phyloP scores from a whole-genome alignment of 2,888 invertebrate genomes.

The Trachelus stipa region DNA sequence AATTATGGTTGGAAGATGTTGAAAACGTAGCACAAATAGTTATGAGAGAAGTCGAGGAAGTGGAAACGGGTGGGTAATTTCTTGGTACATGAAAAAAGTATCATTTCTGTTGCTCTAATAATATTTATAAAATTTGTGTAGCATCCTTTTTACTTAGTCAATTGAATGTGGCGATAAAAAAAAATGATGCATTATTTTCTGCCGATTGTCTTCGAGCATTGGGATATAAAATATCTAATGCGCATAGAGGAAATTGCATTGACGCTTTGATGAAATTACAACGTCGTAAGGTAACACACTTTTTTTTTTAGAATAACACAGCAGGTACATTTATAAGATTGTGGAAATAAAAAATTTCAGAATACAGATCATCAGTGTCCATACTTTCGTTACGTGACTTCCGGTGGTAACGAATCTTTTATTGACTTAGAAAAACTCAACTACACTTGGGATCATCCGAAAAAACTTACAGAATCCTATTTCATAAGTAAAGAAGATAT shows the following conservation, averaged over 20 bases:
- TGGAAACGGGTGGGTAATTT: constrained; percentile 65
- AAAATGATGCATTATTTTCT: constrained; percentile 42
- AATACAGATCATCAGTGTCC: constrained; percentile 41
- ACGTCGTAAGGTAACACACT: constrained; percentile 24
- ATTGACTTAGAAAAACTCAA: constrained; percentile 48
- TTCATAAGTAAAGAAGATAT: constrained; percentile 55
- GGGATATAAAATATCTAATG: constrained; percentile 40
- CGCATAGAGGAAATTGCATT: constrained; percentile 44
- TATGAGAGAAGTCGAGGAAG: constrained; percentile 68
- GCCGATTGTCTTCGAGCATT: constrained; percentile 45
- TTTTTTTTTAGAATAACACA: background rate
- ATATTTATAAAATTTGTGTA: constrained; percentile 27
- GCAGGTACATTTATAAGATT: background rate
- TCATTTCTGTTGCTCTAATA: background rate
- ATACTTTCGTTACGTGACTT: constrained; percentile 49
- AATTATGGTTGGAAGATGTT: constrained; percentile 73
- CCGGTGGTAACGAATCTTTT: constrained; percentile 47
- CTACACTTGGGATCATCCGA: constrained; percentile 57
- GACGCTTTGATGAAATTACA: constrained; percentile 38
- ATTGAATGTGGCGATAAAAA: constrained; percentile 51
- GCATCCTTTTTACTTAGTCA: constrained; percentile 47
- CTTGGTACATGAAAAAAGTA: background rate
- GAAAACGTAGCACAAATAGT: constrained; percentile 68
- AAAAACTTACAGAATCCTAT: constrained; percentile 44
- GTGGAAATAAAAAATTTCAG: constrained; percentile 25